phyloP scores from a whole-genome alignment of 1,140 invertebrate genomes.

The Lethocerus indicus region DNA sequence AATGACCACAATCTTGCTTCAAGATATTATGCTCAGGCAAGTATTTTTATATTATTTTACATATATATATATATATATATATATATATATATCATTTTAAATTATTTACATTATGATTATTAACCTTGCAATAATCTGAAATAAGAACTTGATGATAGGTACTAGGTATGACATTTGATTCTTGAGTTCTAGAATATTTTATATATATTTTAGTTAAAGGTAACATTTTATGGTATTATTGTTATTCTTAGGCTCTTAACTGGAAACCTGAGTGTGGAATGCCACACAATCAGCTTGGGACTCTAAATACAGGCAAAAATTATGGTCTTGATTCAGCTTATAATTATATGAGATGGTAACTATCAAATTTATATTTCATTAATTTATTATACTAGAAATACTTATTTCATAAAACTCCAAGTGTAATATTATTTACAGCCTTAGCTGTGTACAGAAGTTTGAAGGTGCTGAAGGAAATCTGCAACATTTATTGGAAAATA shows the following conservation, averaged over 20 bases:
- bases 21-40: conserved; percentile 48
- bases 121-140: too few relatives aligned
- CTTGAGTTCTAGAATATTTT: too few relatives aligned
- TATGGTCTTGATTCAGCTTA: conserved; percentile 75
- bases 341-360: conserved; percentile 72
- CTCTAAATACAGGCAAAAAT: conserved; percentile 60
- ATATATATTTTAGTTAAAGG: conserved; percentile 3
- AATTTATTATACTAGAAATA: not conserved
- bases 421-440: conserved; percentile 24
- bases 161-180: too few relatives aligned
- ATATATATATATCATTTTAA: too few relatives aligned
- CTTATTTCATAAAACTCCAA: not conserved
- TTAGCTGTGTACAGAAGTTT: conserved; percentile 60
- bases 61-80: not conserved
- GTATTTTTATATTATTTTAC: not conserved
- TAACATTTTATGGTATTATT: not conserved
- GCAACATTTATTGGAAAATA: conserved; percentile 55
- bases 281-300: conserved; percentile 87
- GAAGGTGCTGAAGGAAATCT: conserved; percentile 80
- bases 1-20: conserved; percentile 45
- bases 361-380: conserved; percentile 9
- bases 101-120: not conserved
- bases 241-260: conserved; percentile 45
- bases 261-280: conserved; percentile 69
- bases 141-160: too few relatives aligned